These are phyloP conservation scores for Chaetodon trifasciatus DNA, from an alignment of 2,797 vertebrate genomes.

Conservation along the genomic window DNA sequence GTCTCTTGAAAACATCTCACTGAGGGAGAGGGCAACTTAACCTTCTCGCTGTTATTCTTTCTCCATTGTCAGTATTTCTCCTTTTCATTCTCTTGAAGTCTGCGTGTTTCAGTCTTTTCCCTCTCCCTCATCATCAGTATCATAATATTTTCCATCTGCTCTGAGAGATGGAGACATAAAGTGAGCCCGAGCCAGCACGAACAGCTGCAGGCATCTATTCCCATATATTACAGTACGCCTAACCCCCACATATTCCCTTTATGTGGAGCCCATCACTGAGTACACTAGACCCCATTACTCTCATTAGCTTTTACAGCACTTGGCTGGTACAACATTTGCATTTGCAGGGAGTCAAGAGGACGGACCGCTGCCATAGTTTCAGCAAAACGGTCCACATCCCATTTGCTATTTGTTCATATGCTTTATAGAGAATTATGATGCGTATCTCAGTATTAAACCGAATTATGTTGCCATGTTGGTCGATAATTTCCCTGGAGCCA, in stretches of 20 bases:
- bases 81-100: constrained; percentile 42
- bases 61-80: constrained; percentile 22
- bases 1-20: constrained; percentile 30
- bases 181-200: constrained; percentile 69
- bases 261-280: constrained; percentile 74
- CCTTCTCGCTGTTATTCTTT: constrained; percentile 32
- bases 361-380: constrained; percentile 44
- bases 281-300: constrained; percentile 79
- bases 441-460: constrained; percentile 36
- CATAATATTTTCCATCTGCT: constrained; percentile 84
- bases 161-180: constrained; percentile 78
- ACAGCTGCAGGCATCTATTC: constrained; percentile 79
- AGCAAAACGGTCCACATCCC: constrained; percentile 31
- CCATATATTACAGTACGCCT: constrained; percentile 74
- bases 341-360: constrained; percentile 62
- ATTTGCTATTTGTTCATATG: constrained; percentile 53
- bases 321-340: constrained; percentile 75
- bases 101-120: constrained; percentile 34
- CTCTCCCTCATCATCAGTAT: constrained; percentile 73
- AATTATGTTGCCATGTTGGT: constrained; percentile 24
- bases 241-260: constrained; percentile 76
- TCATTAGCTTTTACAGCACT: constrained; percentile 82
- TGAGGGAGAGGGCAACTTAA: constrained; percentile 12
- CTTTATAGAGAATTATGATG: constrained; percentile 39
- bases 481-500: constrained; percentile 37